A percentile compares a stretch with the other conserved stretches of the same genome.
phyloP scores from a whole-genome alignment of 2,888 invertebrate genomes.

The Drosophila ochracea region DNA sequence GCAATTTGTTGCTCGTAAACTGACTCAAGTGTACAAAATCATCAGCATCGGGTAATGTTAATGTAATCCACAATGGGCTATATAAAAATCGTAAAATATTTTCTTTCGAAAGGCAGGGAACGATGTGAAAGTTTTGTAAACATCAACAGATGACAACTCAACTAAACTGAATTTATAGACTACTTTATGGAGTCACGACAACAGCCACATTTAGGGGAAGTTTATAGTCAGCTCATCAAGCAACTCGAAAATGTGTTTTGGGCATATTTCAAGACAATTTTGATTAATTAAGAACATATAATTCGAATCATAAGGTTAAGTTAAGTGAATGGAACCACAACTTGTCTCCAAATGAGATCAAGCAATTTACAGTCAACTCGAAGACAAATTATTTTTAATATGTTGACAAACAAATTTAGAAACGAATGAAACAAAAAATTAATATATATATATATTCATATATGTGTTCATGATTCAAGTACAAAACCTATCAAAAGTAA shows the following conservation, averaged over 20 bases:
- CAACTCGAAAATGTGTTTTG: not conserved
- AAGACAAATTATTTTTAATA: not conserved
- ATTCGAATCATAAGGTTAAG: not conserved
- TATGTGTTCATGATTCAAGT: not conserved
- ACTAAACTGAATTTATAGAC: constrained; percentile 62
- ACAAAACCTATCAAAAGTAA: not conserved
- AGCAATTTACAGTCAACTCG: not conserved
- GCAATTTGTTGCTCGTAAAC: constrained; percentile 83
- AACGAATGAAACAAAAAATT: accelerated
- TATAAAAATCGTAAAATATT: constrained; percentile 78
- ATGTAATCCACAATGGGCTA: constrained; percentile 67
- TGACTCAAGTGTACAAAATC: constrained; percentile 64
- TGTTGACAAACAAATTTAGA: not conserved
- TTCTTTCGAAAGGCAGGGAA: not conserved
- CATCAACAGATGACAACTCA: constrained; percentile 41
- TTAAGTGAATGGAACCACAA: not conserved
- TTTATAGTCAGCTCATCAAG: constrained; percentile 42
- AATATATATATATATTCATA: too few relatives aligned
- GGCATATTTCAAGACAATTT: constrained; percentile 10
- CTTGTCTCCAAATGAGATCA: not conserved
- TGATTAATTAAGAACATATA: constrained; percentile 1
- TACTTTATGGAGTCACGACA: constrained; percentile 55
- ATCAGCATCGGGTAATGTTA: constrained; percentile 56
- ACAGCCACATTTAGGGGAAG: constrained; percentile 22
- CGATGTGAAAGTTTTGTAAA: constrained; percentile 30